A percentile compares a stretch with the other conserved stretches of the same genome.
These are phyloP conservation scores for Lepisosteus osseus DNA, from an alignment of 2,113 vertebrate genomes.

Conservation along the genomic window DNA sequence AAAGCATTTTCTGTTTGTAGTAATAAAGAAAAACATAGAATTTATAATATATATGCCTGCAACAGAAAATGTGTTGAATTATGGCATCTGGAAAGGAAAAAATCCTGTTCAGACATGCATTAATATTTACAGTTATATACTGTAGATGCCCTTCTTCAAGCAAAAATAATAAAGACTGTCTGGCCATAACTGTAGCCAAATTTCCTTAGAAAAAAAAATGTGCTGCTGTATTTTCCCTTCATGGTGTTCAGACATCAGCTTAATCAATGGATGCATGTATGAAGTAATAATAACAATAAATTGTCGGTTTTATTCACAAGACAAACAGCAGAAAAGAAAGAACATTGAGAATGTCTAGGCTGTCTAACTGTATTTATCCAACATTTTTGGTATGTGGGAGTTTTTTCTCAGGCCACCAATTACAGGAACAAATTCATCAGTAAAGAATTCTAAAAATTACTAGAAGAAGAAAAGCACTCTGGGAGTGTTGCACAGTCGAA, in stretches of 20 bases:
- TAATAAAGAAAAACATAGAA: no score
- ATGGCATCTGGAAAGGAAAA: no score
- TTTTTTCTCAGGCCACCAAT: slow-evolving; percentile 45
- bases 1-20: no score
- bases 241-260: background rate
- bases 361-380: slow-evolving; percentile 48
- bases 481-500: no score
- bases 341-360: slow-evolving; percentile 13
- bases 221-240: background rate
- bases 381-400: slow-evolving; percentile 46
- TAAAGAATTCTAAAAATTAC: slow-evolving; percentile 38
- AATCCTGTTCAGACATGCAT: no score
- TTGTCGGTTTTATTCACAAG: background rate
- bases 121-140: no score
- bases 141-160: no score
- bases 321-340: background rate
- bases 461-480: background rate
- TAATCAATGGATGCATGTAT: background rate
- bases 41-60: no score
- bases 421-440: slow-evolving; percentile 55
- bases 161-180: no score
- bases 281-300: slow-evolving; percentile 1
- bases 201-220: background rate
- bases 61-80: no score
- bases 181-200: background rate